phyloP scores from a whole-genome alignment of 2,797 vertebrate genomes.

The Neostethus bicornis region DNA sequence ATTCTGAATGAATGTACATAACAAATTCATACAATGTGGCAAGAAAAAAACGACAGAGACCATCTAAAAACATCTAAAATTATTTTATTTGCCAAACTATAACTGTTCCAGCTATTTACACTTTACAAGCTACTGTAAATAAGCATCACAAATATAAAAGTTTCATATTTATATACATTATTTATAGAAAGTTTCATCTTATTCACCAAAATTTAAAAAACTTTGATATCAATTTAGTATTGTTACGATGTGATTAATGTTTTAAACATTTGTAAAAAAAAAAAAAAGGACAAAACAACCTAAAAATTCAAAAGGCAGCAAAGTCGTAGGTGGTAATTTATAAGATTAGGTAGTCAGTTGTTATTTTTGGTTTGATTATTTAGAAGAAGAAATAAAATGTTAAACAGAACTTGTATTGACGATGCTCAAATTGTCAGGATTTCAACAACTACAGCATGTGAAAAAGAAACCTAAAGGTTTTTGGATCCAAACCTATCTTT shows the following conservation, averaged over 20 bases:
- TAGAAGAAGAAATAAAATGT: conserved; percentile 23
- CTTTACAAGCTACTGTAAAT: conserved; percentile 79
- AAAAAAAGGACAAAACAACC: no score
- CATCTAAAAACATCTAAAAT: conserved; percentile 78
- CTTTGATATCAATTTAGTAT: conserved; percentile 47
- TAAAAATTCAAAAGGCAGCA: conserved; percentile 26
- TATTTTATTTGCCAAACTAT: conserved; percentile 83
- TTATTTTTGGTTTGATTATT: conserved; percentile 54
- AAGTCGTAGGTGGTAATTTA: conserved; percentile 33
- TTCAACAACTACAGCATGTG: conserved; percentile 31
- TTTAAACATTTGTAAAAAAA: conserved; percentile 44
- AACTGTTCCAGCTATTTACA: conserved; percentile 83
- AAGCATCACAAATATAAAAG: conserved; percentile 78
- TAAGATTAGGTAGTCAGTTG: conserved; percentile 63
- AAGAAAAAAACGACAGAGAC: conserved; percentile 49
- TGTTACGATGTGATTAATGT: conserved; percentile 42
- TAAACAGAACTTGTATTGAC: conserved; percentile 26
- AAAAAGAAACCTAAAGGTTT: conserved; percentile 36
- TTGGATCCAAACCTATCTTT: conserved; percentile 21
- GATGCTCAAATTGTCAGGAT: conserved; percentile 29
- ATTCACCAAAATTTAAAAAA: conserved; percentile 60
- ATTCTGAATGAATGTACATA: neutral
- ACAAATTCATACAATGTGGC: neutral
- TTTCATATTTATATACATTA: conserved; percentile 82
- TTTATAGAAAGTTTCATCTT: conserved; percentile 70